These are phyloP conservation scores for Archivesica marissinica DNA, from an alignment of 1,140 invertebrate genomes.

Conservation along the genomic window DNA sequence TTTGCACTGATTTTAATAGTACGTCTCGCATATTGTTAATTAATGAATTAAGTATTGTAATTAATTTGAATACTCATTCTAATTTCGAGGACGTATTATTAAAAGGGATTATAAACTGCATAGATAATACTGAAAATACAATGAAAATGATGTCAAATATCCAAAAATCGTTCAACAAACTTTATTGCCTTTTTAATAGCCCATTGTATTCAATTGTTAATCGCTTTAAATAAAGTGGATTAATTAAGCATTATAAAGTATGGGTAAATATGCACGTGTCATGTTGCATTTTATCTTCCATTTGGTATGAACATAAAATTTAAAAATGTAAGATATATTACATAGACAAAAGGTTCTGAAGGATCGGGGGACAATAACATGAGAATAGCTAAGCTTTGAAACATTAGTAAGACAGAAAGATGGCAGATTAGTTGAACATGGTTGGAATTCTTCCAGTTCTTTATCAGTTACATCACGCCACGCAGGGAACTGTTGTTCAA, in stretches of 20 bases:
- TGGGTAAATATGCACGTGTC: conserved; percentile 8
- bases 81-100: background rate
- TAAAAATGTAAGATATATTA: conserved; percentile 2
- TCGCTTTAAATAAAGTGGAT: conserved; percentile 5
- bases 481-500: background rate
- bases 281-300: conserved; percentile 9
- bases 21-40: conserved; percentile 8
- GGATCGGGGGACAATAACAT: background rate
- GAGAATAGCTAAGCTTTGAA: background rate
- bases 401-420: background rate
- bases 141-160: conserved; percentile 7
- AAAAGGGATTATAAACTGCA: background rate
- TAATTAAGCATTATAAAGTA: background rate
- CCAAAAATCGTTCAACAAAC: background rate
- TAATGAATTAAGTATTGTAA: conserved; percentile 12
- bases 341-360: background rate
- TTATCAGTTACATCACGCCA: too few relatives aligned
- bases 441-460: background rate
- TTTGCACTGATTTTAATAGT: conserved; percentile 29
- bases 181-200: conserved; percentile 20
- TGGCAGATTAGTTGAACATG: background rate
- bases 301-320: background rate
- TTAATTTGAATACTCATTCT: conserved; percentile 8
- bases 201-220: conserved; percentile 22
- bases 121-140: conserved; percentile 12